Base-by-base conservation (phyloP, 92 coral and sea anemone genomes). In the Siderastrea radians region DNA sequence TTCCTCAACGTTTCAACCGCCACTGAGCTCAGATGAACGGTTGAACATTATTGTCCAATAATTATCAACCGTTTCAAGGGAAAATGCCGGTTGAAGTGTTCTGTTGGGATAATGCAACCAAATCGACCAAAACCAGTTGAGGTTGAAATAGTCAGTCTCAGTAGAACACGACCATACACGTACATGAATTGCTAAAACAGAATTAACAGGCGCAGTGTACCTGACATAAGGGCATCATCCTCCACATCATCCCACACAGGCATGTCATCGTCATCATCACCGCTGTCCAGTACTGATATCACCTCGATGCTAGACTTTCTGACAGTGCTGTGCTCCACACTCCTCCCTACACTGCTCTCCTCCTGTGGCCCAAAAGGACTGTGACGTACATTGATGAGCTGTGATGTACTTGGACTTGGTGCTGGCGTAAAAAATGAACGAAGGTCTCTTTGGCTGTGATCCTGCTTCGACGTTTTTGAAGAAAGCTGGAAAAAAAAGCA, bases 361-460 rank as follows among this genome's bases (percentile, higher is more conserved):
- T 9, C 64, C 48, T 48, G 7, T 3, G 49, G 4, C 55, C 58
- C 54, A 47, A 19, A 71, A 11, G 78, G 17, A 26, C 38, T 26
- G 38, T 26, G 38, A 26, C 0, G 69, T 4, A 50, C 7, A 45
- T 46, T 55, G 58, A 57, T 8, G 38, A 26, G 38, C 38, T 58
- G 77, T 38, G 19, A 54, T 49, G 78, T 15, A 48, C 52, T 74
- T 48, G 80, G 15, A 58, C 54, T 77, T 26, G 89, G 71, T 11
- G 72, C 26, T 48, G 92, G 79, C 7, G 83, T 55, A 10, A 92
- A 87, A 80, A 86, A 94, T 1, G 93, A 76, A 5, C 97, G 93
- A 46, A 94, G 88, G 52, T 94, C 97, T 48, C 90, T 69, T 69
- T 94, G 97, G 7, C 77, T 86, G 54, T 88, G 79, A 72, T 86